These are phyloP conservation scores for Microcebus murinus DNA, from an alignment of 2,113 vertebrate species.

Conservation along the genomic window DNA sequence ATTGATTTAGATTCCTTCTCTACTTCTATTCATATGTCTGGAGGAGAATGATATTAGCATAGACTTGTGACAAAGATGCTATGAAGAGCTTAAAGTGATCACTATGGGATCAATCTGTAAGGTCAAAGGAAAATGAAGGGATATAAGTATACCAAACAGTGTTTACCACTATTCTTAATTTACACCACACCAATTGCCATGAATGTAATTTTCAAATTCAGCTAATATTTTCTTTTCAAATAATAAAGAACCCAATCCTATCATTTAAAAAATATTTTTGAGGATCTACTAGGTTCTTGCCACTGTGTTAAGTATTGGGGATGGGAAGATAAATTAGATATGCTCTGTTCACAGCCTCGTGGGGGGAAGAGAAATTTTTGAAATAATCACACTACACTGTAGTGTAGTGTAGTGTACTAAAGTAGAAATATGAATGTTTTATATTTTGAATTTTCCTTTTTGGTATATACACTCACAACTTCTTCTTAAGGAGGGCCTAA, in stretches of 20 bases:
- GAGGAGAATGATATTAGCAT: conserved; percentile 34
- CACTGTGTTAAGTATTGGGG: neutral
- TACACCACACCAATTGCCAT: conserved; percentile 48
- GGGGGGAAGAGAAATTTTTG: neutral
- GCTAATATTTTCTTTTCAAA: neutral
- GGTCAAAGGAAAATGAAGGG: conserved; percentile 55
- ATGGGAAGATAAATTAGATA: neutral
- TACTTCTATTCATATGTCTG: conserved; percentile 36
- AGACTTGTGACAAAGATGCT: conserved; percentile 19
- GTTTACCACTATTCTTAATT: conserved; percentile 35
- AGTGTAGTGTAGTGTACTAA: neutral
- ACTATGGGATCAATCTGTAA: conserved; percentile 26
- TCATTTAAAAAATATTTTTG: conserved; percentile 7
- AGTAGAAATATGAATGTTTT: neutral
- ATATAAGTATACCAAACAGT: neutral
- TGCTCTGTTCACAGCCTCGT: neutral
- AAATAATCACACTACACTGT: neutral
- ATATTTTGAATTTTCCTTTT: neutral
- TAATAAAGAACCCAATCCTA: neutral
- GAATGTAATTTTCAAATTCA: conserved; percentile 64
- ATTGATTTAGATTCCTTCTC: conserved; percentile 77
- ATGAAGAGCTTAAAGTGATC: neutral
- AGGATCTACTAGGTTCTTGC: neutral
- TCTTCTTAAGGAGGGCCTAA: neutral
- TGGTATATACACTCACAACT: neutral